A percentile compares a stretch with the other conserved stretches of the same genome.
phyloP scores from a whole-genome alignment of 2,113 vertebrate genomes.

The Dipodomys merriami region DNA sequence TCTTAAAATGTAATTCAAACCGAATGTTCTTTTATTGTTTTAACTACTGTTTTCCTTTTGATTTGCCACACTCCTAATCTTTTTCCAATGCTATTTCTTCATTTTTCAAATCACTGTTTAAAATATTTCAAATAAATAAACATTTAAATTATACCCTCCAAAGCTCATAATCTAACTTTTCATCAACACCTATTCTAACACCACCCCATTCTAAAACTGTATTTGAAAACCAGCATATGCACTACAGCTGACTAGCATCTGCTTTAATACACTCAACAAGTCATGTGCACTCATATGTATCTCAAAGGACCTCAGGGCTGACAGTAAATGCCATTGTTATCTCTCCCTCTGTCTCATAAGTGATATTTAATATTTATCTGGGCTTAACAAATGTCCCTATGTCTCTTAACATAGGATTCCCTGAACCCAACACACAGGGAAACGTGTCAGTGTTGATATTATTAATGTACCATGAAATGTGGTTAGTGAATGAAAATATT shows the following conservation, averaged over 20 bases:
- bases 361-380: slow-evolving; percentile 46
- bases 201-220: background rate
- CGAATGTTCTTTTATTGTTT: background rate
- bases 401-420: background rate
- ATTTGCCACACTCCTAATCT: background rate
- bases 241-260: background rate
- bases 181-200: background rate
- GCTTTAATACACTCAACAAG: background rate
- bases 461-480: background rate
- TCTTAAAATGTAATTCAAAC: background rate
- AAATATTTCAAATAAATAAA: slow-evolving; percentile 1
- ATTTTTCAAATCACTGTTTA: background rate
- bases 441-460: background rate
- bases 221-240: background rate
- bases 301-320: background rate
- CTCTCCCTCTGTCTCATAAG: background rate
- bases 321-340: background rate
- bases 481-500: slow-evolving; percentile 28
- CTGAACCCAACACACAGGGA: background rate
- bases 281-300: background rate
- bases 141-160: background rate
- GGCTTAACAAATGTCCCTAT: background rate
- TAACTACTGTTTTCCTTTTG: background rate
- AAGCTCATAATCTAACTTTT: background rate
- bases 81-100: background rate